phyloP scores from a whole-genome alignment of 1,140 invertebrate species.

The Drosophila albomicans region DNA sequence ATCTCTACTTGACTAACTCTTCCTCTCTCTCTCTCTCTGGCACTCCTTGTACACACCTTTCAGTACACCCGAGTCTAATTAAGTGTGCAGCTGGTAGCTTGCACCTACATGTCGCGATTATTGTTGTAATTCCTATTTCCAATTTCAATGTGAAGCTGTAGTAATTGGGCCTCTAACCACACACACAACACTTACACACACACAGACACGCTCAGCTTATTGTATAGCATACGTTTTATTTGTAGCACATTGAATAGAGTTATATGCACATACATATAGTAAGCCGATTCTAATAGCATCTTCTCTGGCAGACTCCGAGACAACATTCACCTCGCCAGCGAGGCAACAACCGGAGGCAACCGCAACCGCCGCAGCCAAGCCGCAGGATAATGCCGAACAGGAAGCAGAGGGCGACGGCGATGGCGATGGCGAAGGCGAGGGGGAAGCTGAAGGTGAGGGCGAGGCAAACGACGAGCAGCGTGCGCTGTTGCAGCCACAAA shows the following conservation, averaged over 20 bases:
- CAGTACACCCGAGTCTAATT: conserved; percentile 19
- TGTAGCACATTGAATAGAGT: conserved; percentile 24
- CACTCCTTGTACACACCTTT: conserved; percentile 26
- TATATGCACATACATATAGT: neutral
- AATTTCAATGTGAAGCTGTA: conserved; percentile 54
- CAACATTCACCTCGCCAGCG: conserved; percentile 78
- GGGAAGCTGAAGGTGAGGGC: conserved; percentile 45
- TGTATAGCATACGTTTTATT: conserved; percentile 54
- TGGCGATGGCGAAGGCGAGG: conserved; percentile 17
- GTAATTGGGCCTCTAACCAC: conserved; percentile 45
- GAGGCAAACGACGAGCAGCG: conserved; percentile 65
- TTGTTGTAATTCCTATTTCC: conserved; percentile 40
- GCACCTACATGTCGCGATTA: neutral
- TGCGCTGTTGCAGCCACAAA: conserved; percentile 48
- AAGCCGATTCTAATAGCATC: conserved; percentile 19
- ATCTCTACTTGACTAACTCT: neutral
- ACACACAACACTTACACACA: conserved; percentile 10
- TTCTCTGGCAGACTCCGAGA: conserved; percentile 76
- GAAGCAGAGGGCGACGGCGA: conserved; percentile 40
- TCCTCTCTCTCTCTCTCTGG: no score
- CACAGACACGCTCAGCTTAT: conserved; percentile 54
- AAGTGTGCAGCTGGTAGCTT: conserved; percentile 9
- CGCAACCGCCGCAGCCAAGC: conserved; percentile 2
- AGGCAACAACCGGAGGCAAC: conserved; percentile 29
- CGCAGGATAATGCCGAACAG: conserved; percentile 34